Evolutionary conservation across 2,113 vertebrate species (phyloP), one percentile per base, ranked within the genome.

Genomic region (Jacana jacana): DNA sequence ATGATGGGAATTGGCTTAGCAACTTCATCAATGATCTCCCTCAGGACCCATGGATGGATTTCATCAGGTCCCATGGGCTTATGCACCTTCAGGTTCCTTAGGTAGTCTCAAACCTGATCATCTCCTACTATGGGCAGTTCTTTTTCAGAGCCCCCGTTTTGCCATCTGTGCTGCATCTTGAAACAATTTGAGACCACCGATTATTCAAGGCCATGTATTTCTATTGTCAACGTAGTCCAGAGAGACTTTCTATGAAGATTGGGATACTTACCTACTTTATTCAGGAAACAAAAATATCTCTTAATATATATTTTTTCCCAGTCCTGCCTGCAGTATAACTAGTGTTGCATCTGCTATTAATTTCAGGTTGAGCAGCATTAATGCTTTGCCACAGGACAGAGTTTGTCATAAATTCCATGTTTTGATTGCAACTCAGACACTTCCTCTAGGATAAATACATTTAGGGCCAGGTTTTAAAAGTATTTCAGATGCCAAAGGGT

Each of bases 401-500:
- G 68, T 88, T 82, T 88, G 58, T 86, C 40, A 88, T 81, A 65
- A 66, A 86, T 88, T 85, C 64, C 66, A 89, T 7, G 3, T 86
- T 93, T 80, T 58, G 58, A 86, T 70, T 70, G 63, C 51, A 85
- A 71, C 30, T 83, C 58, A 5, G 5, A 55, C 14, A 18, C n/a
- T 91, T 85, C 30, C 64, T 83, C 16, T 39, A 81, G 76, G 64
- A 91, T 48, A 96, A 91, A 95, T 71, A 81, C 46, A 85, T 72
- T 91, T 58, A 91, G 81, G 87, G 14, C 5, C 35, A 81, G 58
- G 88, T 88, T 93, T 90, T 89, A 60, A 58, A 90, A 86, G 73
- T 69, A 84, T 69, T 89, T 96, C 39, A 68, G n/a, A 76, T 87
- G 86, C 86, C 86, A 75, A 75, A 87, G 39, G 70, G 44, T 84